Conservation (phyloP, 2,113 vertebrate species). For the Prionailurus bengalensis region DNA sequence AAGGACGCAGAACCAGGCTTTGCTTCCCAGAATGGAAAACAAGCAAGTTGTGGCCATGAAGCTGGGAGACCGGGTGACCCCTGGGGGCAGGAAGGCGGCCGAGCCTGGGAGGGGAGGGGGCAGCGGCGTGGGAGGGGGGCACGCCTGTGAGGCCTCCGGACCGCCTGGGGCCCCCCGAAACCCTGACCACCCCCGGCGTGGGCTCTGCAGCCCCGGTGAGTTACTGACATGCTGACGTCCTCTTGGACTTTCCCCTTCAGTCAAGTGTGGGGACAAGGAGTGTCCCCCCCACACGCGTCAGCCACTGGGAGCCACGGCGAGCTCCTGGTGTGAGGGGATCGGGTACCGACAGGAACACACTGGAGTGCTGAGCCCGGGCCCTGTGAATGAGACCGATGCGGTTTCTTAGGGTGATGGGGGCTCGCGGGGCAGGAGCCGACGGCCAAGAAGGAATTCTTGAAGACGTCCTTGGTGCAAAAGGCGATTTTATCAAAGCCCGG, state of each 20-base stretch:
- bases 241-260: no score
- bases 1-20: accelerated
- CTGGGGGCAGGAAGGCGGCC: accelerated
- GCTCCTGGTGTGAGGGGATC: background rate
- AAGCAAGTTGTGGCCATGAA: accelerated
- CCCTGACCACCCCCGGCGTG: background rate
- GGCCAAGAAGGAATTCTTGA: no score
- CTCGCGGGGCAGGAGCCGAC: no score
- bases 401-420: no score
- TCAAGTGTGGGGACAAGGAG: no score
- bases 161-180: accelerated
- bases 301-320: background rate
- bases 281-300: no score
- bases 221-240: no score
- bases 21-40: accelerated
- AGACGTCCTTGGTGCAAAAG: no score
- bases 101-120: accelerated
- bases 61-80: accelerated
- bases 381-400: background rate
- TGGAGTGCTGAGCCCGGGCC: background rate
- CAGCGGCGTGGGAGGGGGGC: accelerated
- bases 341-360: background rate
- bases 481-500: no score
- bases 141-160: no score
- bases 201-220: background rate